Evolutionary conservation across 2,797 vertebrate genomes (phyloP).

Genomic region (Cirrhinus molitorella): DNA sequence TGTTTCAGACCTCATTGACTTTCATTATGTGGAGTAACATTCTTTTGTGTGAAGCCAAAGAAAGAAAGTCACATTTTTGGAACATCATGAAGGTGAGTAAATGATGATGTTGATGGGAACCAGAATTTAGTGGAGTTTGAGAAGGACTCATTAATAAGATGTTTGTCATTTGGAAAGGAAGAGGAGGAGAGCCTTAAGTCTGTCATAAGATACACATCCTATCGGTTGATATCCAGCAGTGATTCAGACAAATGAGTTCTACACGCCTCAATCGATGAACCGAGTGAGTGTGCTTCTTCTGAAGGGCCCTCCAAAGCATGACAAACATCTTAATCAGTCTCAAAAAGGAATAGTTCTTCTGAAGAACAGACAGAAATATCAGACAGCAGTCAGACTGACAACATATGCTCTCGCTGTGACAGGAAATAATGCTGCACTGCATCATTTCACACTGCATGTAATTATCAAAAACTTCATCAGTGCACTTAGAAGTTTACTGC

Average conservation of each 20-base stretch:
- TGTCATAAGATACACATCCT: background rate
- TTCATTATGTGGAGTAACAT: conserved; percentile 10
- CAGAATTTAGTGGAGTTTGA: conserved; percentile 3
- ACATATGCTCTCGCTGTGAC: conserved; percentile 2
- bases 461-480: background rate
- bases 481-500: background rate
- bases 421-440: background rate
- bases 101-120: background rate
- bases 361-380: conserved; percentile 9
- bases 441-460: background rate
- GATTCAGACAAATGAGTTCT: conserved; percentile 22
- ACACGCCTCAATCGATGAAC: conserved; percentile 1
- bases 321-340: conserved; percentile 24
- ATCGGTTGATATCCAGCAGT: conserved; percentile 8
- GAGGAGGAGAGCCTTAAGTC: background rate
- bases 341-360: background rate
- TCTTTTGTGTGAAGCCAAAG: background rate
- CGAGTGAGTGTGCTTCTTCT: background rate
- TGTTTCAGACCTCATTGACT: conserved; percentile 4
- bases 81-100: background rate
- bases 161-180: background rate
- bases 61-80: background rate
- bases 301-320: background rate
- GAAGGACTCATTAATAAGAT: conserved; percentile 1
- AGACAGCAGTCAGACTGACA: background rate